Conservation (phyloP, 2,888 invertebrate genomes). For the Phalera bucephala region DNA sequence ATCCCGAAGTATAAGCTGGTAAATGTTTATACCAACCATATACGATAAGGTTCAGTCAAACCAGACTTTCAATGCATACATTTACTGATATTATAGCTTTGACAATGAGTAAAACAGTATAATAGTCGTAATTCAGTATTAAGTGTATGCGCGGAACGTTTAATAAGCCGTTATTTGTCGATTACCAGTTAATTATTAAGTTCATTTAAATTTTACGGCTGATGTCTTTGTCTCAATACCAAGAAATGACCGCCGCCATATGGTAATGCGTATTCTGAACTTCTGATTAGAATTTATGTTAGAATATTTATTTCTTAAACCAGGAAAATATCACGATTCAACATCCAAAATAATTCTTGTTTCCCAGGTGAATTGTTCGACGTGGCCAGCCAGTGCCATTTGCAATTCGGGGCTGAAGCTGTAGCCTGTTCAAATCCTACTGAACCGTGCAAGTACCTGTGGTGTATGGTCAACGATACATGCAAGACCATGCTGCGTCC, state of each 20-base stretch:
- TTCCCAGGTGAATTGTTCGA: conserved; percentile 90
- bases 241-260: no score
- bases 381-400: conserved; percentile 91
- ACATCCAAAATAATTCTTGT: no score
- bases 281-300: no score
- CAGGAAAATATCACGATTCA: neutral
- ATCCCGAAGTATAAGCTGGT: conserved; percentile 89
- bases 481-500: conserved; percentile 94
- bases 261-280: no score
- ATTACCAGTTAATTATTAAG: neutral
- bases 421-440: conserved; percentile 86
- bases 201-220: no score
- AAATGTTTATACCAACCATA: conserved; percentile 35
- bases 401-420: conserved; percentile 89
- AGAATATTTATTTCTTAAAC: no score
- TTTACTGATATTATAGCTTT: no score
- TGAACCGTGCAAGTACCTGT: conserved; percentile 88
- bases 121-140: neutral
- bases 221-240: no score
- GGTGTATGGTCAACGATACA: conserved; percentile 93
- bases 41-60: no score
- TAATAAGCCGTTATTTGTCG: neutral
- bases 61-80: no score
- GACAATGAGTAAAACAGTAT: neutral
- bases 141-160: neutral